These are phyloP conservation scores for Cosmorhoe ocellata DNA, from an alignment of 2,888 invertebrate genomes.

Conservation along the genomic window DNA sequence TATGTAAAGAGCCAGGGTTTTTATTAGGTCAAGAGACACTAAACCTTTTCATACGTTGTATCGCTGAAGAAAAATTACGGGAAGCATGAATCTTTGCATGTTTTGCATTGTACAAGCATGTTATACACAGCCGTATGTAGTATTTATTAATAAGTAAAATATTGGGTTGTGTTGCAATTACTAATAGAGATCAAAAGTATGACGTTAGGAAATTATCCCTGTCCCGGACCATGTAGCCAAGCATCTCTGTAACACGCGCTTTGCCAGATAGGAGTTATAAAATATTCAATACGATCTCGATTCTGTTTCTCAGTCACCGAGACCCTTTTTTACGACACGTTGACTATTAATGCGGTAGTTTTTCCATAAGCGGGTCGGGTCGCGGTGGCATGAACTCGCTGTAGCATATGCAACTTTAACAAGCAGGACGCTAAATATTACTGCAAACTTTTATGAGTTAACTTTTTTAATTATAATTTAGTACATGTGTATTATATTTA, in stretches of 20 bases:
- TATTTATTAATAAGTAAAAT: too few relatives aligned
- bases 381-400: conserved; percentile 30
- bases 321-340: conserved; percentile 57
- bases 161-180: too few relatives aligned
- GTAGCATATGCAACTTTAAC: conserved; percentile 46
- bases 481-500: too few relatives aligned
- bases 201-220: background rate
- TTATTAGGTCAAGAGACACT: conserved; percentile 30
- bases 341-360: conserved; percentile 47
- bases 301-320: conserved; percentile 59
- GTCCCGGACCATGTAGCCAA: conserved; percentile 24
- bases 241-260: conserved; percentile 53
- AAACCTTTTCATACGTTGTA: background rate
- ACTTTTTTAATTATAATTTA: background rate
- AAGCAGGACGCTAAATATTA: conserved; percentile 27
- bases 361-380: conserved; percentile 46
- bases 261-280: conserved; percentile 63
- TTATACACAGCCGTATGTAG: too few relatives aligned
- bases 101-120: too few relatives aligned
- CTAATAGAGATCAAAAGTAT: too few relatives aligned
- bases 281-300: conserved; percentile 66
- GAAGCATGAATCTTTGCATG: too few relatives aligned
- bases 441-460: background rate
- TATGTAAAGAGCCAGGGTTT: conserved; percentile 54
- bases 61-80: background rate